Conservation (phyloP, 2,888 invertebrate species). For the Orthosia cruda region DNA sequence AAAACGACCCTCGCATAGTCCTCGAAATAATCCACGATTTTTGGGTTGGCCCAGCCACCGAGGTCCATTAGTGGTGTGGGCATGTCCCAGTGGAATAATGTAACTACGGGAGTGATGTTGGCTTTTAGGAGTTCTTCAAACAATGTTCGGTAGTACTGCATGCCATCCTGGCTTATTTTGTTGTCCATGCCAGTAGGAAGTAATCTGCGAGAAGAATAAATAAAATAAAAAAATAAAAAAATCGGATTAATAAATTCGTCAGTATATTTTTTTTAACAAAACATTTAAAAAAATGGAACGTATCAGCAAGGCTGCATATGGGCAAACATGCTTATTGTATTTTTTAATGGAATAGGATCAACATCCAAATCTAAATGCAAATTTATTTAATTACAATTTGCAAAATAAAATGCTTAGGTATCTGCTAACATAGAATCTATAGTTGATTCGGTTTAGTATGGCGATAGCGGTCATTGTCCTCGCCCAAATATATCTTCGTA, state of each 20-base stretch:
- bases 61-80: constrained; percentile 90
- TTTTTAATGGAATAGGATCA: no score
- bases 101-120: constrained; percentile 93
- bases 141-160: constrained; percentile 94
- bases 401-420: background rate
- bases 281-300: background rate
- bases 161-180: constrained; percentile 93
- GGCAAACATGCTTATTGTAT: constrained; percentile 16
- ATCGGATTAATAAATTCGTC: no score
- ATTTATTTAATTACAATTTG: constrained; percentile 29
- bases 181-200: constrained; percentile 94
- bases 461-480: background rate
- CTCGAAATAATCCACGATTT: constrained; percentile 89
- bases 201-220: constrained; percentile 85
- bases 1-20: constrained; percentile 92
- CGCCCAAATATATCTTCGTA: background rate
- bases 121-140: constrained; percentile 93
- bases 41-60: constrained; percentile 90
- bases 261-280: background rate
- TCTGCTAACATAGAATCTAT: background rate
- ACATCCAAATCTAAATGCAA: constrained; percentile 48
- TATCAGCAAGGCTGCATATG: constrained; percentile 14
- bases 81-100: constrained; percentile 93
- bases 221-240: no score
- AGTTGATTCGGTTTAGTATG: background rate